phyloP scores from a whole-genome alignment of 2,888 invertebrate species.

The Stenchaetothrips biformis region DNA sequence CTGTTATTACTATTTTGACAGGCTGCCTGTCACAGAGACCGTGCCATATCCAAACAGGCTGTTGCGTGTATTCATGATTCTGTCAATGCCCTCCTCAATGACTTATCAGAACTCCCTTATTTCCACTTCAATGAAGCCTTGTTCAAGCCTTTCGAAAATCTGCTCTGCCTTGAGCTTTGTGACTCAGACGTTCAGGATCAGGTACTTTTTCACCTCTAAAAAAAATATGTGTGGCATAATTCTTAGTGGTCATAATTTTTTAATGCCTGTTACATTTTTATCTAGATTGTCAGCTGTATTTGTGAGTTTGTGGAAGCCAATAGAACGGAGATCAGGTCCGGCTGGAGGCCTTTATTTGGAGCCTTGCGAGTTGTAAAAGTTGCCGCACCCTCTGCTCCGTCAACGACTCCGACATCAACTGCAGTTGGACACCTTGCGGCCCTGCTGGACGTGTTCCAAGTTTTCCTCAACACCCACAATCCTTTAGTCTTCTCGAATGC shows the following conservation, averaged over 20 bases:
- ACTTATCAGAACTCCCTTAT: conserved; percentile 82
- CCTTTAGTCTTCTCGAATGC: conserved; percentile 91
- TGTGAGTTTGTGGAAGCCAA: conserved; percentile 95
- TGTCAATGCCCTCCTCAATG: conserved; percentile 78
- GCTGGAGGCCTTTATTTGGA: conserved; percentile 94
- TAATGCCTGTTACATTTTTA: conserved; percentile 35
- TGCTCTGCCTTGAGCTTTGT: conserved; percentile 87
- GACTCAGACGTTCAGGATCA: conserved; percentile 84
- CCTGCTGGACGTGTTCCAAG: conserved; percentile 85
- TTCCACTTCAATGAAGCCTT: conserved; percentile 95
- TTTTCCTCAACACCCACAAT: conserved; percentile 89
- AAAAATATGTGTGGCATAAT: conserved; percentile 17
- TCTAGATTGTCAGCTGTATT: conserved; percentile 86
- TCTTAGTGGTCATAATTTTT: not conserved
- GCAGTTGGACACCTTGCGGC: conserved; percentile 55
- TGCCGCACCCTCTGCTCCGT: conserved; percentile 29
- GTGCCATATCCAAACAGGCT: conserved; percentile 82
- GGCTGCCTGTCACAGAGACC: conserved; percentile 89
- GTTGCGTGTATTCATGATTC: conserved; percentile 90
- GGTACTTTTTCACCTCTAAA: conserved; percentile 46
- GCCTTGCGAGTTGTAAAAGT: conserved; percentile 73
- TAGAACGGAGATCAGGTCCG: conserved; percentile 86
- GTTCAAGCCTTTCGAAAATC: conserved; percentile 91
- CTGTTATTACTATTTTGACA: conserved; percentile 41
- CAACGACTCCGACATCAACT: conserved; percentile 28